Conservation (phyloP, 2,797 vertebrate genomes). For the Acridotheres tristis region DNA sequence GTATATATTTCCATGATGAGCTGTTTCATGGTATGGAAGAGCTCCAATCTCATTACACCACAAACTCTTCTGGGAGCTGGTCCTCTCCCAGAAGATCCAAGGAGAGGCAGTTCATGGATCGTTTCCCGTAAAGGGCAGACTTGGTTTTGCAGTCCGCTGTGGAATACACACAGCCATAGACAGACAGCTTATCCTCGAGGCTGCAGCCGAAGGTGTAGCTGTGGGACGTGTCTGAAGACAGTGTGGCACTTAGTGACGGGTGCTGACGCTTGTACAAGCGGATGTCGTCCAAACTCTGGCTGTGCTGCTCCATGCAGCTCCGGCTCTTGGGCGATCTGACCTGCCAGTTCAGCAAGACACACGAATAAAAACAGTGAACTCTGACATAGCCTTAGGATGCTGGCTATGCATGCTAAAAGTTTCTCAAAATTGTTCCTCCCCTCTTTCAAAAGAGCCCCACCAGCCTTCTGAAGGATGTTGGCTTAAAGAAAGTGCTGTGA, state of each 20-base stretch:
- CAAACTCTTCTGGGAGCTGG: conserved; percentile 77
- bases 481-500: conserved; percentile 2
- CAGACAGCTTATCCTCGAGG: conserved; percentile 70
- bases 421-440: neutral
- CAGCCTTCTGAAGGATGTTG: neutral
- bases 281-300: conserved; percentile 82
- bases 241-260: conserved; percentile 51
- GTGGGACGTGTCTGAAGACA: conserved; percentile 79
- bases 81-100: conserved; percentile 83
- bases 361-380: neutral
- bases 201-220: conserved; percentile 82
- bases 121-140: conserved; percentile 81
- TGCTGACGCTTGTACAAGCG: conserved; percentile 72
- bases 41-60: conserved; percentile 53
- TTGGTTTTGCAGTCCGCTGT: conserved; percentile 77
- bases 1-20: conserved; percentile 53
- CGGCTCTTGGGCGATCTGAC: neutral
- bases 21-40: neutral
- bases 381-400: neutral
- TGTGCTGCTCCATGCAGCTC: conserved; percentile 75
- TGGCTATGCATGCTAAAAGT: neutral
- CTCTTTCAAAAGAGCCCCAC: neutral
- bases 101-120: conserved; percentile 83
- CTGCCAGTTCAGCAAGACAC: conserved; percentile 49
- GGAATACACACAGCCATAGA: conserved; percentile 71